phyloP scores from a whole-genome alignment of 1,140 invertebrate species.

The Pemphigus obesinymphae region DNA sequence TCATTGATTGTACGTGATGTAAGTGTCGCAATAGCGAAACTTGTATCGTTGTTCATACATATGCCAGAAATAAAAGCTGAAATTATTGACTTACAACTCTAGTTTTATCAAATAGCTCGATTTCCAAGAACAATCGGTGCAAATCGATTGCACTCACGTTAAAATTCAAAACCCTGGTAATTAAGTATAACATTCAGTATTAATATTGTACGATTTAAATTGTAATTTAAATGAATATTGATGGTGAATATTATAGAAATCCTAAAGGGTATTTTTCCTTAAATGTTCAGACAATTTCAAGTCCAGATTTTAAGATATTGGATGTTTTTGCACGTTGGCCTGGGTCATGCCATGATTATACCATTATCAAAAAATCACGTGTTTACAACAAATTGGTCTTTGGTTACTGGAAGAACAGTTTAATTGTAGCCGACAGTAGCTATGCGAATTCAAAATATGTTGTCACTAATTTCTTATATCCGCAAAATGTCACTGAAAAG shows the following conservation, averaged over 20 bases:
- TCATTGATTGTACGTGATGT: conserved; percentile 12
- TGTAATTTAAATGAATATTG: too few species aligned
- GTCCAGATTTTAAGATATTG: too few species aligned
- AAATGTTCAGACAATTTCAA: too few species aligned
- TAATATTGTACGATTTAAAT: too few species aligned
- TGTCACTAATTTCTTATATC: not conserved
- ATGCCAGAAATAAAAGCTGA: not conserved
- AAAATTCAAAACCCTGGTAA: not conserved
- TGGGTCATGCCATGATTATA: not conserved
- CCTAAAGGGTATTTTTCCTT: too few species aligned
- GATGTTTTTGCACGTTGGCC: too few species aligned
- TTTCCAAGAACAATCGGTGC: not conserved
- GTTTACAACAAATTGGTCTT: conserved; percentile 44
- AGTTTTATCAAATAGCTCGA: not conserved
- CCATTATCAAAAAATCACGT: conserved; percentile 46
- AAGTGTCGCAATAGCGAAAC: not conserved
- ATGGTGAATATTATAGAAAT: too few species aligned
- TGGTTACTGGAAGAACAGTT: conserved; percentile 36
- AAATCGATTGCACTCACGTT: not conserved
- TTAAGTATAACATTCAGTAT: too few species aligned
- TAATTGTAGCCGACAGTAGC: conserved; percentile 45
- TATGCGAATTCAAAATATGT: conserved; percentile 26
- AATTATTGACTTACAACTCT: not conserved
- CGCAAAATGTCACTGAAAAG: conserved; percentile 13
- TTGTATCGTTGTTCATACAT: not conserved